phyloP scores from a whole-genome alignment of 2,888 invertebrate genomes.

The Coenonympha arcania region DNA sequence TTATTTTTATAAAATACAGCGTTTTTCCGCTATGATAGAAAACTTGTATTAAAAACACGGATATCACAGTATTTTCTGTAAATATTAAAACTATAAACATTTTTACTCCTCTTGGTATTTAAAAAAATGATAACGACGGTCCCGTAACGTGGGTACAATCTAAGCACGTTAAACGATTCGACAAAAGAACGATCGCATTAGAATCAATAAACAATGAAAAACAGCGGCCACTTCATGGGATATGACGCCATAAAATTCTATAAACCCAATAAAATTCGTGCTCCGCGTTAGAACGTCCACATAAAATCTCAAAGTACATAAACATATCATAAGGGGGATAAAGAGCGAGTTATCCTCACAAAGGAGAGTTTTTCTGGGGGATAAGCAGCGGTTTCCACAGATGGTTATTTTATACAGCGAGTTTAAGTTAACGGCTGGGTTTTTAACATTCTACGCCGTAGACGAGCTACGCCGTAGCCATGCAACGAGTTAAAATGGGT shows the following conservation, averaged over 20 bases:
- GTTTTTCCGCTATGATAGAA: too few species aligned
- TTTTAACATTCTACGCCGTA: constrained; percentile 35
- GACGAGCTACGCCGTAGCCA: constrained; percentile 30
- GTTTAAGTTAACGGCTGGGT: constrained; percentile 61
- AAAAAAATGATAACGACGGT: too few species aligned
- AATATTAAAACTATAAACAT: too few species aligned
- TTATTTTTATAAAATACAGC: too few species aligned
- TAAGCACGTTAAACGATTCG: constrained; percentile 46
- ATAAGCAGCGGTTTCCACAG: constrained; percentile 64
- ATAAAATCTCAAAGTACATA: constrained; percentile 74
- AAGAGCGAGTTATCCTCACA: constrained; percentile 67
- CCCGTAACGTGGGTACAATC: too few species aligned
- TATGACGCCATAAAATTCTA: constrained; percentile 72
- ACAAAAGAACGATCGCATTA: constrained; percentile 41
- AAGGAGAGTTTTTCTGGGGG: constrained; percentile 68
- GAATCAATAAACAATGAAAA: constrained; percentile 71
- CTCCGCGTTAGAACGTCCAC: constrained; percentile 70
- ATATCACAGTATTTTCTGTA: too few species aligned
- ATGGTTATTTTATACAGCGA: constrained; percentile 73
- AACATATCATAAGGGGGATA: constrained; percentile 74
- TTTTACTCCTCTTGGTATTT: too few species aligned
- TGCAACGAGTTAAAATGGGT: constrained; percentile 11
- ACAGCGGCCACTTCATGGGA: constrained; percentile 65
- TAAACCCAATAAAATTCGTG: constrained; percentile 74
- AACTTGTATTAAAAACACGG: too few species aligned